These are phyloP conservation scores for Patella depressa DNA, from an alignment of 2,888 invertebrate species.

Conservation along the genomic window DNA sequence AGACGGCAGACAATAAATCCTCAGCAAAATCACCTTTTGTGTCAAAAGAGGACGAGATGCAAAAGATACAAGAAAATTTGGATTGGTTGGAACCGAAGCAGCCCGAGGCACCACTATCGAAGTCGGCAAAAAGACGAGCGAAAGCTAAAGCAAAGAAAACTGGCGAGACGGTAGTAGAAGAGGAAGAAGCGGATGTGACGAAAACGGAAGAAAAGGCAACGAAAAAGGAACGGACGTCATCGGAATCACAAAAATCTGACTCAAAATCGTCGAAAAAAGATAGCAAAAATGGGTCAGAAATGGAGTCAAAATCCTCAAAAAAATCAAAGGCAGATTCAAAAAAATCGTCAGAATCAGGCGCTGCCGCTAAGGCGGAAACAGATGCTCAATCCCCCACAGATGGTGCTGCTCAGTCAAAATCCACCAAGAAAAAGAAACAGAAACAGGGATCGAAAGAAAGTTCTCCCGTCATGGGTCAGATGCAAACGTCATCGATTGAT, in stretches of 20 bases:
- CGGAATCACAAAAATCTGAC: neutral
- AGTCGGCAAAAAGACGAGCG: neutral
- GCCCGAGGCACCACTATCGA: neutral
- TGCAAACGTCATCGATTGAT: constrained; percentile 39
- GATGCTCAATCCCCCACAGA: constrained; percentile 14
- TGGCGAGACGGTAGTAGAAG: neutral
- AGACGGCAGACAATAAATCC: neutral
- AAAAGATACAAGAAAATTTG: neutral
- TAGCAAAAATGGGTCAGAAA: neutral
- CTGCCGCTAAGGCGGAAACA: neutral
- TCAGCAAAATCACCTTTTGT: neutral
- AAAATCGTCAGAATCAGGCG: neutral
- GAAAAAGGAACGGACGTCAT: neutral
- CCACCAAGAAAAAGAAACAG: constrained; percentile 27
- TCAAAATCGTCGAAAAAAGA: neutral
- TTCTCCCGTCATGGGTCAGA: constrained; percentile 47
- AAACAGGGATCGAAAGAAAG: constrained; percentile 26
- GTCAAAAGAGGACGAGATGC: neutral
- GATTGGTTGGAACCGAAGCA: neutral
- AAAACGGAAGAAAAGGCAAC: neutral
- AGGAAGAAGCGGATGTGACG: neutral
- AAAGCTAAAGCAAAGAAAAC: constrained; percentile 11
- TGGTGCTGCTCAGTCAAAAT: constrained; percentile 12
- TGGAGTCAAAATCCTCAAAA: neutral
- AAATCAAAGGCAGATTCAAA: neutral